phyloP scores from a whole-genome alignment of 2,888 invertebrate species.

The Lypha dubia region DNA sequence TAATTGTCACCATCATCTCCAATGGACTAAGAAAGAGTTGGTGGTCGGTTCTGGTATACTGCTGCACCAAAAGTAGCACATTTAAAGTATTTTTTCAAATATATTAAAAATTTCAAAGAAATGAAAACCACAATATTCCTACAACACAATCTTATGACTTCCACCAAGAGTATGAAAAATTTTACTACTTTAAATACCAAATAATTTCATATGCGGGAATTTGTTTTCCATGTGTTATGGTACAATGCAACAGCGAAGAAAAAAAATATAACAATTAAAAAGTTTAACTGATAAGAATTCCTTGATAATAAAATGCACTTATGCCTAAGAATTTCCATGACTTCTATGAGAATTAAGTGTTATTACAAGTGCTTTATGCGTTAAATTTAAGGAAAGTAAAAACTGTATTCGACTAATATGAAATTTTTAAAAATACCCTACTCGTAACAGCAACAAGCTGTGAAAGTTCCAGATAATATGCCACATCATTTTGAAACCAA shows the following conservation, averaged over 20 bases:
- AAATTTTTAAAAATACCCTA: not conserved
- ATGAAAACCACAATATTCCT: not conserved
- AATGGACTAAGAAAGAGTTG: no score
- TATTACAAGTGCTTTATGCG: constrained; percentile 21
- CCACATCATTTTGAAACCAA: no score
- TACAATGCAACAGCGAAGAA: constrained; percentile 9
- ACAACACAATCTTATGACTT: not conserved
- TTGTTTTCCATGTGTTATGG: not conserved
- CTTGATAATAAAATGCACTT: constrained; percentile 58
- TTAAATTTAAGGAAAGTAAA: constrained; percentile 14
- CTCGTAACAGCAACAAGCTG: not conserved
- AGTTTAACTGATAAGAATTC: constrained; percentile 48
- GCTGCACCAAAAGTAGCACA: no score
- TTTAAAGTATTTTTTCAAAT: no score
- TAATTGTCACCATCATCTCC: no score
- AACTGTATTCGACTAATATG: not conserved
- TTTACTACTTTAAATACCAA: not conserved
- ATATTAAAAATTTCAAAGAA: not conserved
- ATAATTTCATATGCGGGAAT: not conserved
- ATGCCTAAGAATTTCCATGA: constrained; percentile 47
- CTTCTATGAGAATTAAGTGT: constrained; percentile 38
- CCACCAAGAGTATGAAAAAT: not conserved
- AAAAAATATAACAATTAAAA: constrained; percentile 1
- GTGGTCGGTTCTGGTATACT: no score
- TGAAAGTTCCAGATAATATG: no score